A percentile compares a stretch with the other conserved stretches of the same genome.
These are phyloP conservation scores for Xiphophorus couchianus DNA, from an alignment of 2,113 vertebrate genomes.

Conservation along the genomic window DNA sequence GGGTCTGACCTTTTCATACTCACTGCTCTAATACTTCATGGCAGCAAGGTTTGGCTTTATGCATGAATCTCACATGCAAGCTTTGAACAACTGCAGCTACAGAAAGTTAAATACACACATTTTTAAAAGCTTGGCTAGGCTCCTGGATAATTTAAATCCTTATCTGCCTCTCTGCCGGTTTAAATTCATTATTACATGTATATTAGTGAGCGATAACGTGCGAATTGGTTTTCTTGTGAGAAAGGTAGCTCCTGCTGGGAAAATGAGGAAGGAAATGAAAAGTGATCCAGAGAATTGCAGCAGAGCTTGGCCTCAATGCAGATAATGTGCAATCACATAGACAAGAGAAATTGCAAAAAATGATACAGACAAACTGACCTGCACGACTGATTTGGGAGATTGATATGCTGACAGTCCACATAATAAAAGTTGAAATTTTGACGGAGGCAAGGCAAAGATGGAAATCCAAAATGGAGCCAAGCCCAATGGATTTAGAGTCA, in stretches of 20 bases:
- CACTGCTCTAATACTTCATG: constrained; percentile 55
- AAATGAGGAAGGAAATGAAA: constrained; percentile 60
- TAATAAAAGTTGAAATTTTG: constrained; percentile 37
- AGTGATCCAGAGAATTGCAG: constrained; percentile 46
- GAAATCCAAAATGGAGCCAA: constrained; percentile 43
- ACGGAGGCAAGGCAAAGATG: constrained; percentile 23
- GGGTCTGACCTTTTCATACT: constrained; percentile 69
- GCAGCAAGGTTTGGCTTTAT: constrained; percentile 42
- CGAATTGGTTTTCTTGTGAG: constrained; percentile 60
- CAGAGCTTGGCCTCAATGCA: constrained; percentile 28
- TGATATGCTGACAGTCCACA: constrained; percentile 22
- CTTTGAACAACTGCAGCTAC: constrained; percentile 23
- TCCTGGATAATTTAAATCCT: constrained; percentile 32
- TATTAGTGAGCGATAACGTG: constrained; percentile 57
- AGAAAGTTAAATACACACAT: constrained; percentile 34
- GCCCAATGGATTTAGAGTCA: constrained; percentile 15
- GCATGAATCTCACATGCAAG: constrained; percentile 48
- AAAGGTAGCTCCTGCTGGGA: constrained; percentile 50
- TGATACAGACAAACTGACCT: constrained; percentile 7
- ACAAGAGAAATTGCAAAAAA: constrained; percentile 8
- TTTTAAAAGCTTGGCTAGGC: constrained; percentile 40
- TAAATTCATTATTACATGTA: constrained; percentile 63
- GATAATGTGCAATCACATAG: constrained; percentile 23
- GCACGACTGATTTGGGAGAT: constrained; percentile 26
- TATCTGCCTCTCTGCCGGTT: constrained; percentile 46